phyloP scores from a whole-genome alignment of 2,113 vertebrate species.

The Psettodes erumei region DNA sequence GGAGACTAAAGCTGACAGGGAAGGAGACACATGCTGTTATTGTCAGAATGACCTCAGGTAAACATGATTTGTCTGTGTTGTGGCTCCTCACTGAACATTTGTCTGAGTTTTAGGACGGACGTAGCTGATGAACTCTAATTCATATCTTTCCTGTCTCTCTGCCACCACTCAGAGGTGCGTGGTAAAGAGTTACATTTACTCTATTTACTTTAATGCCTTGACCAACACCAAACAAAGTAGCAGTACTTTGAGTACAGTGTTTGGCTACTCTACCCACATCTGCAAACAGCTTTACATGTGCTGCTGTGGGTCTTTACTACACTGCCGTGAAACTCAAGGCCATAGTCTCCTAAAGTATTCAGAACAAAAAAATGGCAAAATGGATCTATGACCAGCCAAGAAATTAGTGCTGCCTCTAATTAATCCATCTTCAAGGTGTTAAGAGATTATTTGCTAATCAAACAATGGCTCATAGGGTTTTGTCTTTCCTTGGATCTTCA shows the following conservation, averaged over 20 bases:
- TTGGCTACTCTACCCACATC: neutral
- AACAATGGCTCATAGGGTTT: neutral
- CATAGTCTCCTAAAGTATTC: neutral
- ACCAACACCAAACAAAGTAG: too few species aligned
- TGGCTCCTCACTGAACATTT: neutral
- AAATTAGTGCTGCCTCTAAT: neutral
- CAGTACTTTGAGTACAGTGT: neutral
- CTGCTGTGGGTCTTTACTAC: neutral
- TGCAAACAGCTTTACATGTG: neutral
- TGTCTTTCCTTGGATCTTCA: neutral
- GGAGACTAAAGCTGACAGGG: neutral
- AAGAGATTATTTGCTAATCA: neutral
- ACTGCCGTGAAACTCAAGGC: neutral
- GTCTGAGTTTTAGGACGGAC: neutral
- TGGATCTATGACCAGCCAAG: neutral
- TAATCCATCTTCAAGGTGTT: neutral
- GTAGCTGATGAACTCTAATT: neutral
- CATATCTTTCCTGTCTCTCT: too few species aligned
- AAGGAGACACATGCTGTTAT: neutral
- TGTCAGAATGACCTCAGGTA: conserved; percentile 4
- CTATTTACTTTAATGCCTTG: too few species aligned
- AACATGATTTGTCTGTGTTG: neutral
- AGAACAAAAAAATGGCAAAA: neutral
- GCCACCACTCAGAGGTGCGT: too few species aligned
- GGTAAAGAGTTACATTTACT: neutral